phyloP scores from a whole-genome alignment of 1,140 invertebrate genomes.

The Teleopsis dalmanni region DNA sequence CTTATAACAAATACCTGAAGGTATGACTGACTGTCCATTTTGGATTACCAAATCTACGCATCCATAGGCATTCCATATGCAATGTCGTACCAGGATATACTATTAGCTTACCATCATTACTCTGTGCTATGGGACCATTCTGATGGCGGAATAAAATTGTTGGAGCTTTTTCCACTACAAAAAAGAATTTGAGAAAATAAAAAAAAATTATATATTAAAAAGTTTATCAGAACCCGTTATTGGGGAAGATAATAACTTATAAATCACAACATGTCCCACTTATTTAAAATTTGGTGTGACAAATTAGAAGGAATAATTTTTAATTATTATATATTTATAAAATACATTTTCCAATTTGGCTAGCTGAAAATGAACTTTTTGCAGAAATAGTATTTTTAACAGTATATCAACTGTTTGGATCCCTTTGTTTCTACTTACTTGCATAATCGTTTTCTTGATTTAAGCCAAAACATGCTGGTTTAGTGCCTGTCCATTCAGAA shows the following conservation, averaged over 20 bases:
- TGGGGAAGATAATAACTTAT: not conserved
- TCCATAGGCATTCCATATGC: slow-evolving; percentile 82
- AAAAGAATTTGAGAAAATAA: not conserved
- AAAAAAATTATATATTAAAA: not conserved
- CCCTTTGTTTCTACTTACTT: slow-evolving; percentile 48
- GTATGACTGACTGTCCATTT: slow-evolving; percentile 72
- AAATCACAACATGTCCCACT: not conserved
- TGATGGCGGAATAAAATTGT: slow-evolving; percentile 76
- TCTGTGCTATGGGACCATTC: slow-evolving; percentile 75
- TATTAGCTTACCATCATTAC: slow-evolving; percentile 73
- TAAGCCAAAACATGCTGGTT: slow-evolving; percentile 68
- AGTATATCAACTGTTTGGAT: not conserved
- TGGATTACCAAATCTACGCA: slow-evolving; percentile 71
- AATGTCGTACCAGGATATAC: slow-evolving; percentile 77
- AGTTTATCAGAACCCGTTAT: not conserved
- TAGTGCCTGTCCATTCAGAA: slow-evolving; percentile 70
- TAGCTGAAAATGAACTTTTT: no score
- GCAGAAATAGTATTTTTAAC: no score
- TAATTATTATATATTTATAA: no score
- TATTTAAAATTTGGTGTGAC: not conserved
- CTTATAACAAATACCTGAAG: slow-evolving; percentile 47
- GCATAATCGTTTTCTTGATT: slow-evolving; percentile 81
- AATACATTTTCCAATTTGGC: no score
- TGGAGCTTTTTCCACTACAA: slow-evolving; percentile 71
- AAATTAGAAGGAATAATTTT: no score